Percentiles rank a stretch among this genome's conserved stretches.
Conservation (phyloP, 2,888 invertebrate genomes). For the Hydrotaea cyrtoneurina region DNA sequence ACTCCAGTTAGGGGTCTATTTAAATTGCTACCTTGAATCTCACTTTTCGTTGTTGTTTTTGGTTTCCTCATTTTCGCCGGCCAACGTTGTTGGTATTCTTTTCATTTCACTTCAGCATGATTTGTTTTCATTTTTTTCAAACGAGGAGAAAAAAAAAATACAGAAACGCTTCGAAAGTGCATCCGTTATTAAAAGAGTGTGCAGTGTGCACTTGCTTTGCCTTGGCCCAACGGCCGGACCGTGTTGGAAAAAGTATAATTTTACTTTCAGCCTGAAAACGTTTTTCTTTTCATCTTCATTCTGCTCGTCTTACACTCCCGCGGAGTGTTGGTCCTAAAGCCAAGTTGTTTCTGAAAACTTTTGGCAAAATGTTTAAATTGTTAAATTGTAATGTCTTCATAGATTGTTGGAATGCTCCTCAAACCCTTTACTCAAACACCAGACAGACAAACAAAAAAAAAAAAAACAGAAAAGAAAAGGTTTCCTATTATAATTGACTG, state of each 20-base stretch:
- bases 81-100: slow-evolving; percentile 26
- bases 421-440: background rate
- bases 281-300: background rate
- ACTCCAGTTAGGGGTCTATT: slow-evolving; percentile 67
- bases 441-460: too few relatives aligned
- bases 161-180: slow-evolving; percentile 26
- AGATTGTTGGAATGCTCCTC: background rate
- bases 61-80: background rate
- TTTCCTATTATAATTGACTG: background rate
- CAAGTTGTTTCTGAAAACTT: background rate
- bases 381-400: slow-evolving; percentile 23
- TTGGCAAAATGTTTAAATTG: background rate
- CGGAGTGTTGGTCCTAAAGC: background rate
- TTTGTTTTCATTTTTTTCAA: slow-evolving; percentile 43
- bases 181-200: slow-evolving; percentile 28
- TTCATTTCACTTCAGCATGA: slow-evolving; percentile 21
- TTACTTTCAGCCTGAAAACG: slow-evolving; percentile 20
- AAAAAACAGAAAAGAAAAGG: too few relatives aligned
- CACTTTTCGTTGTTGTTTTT: slow-evolving; percentile 46
- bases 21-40: slow-evolving; percentile 67
- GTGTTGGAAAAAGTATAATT: background rate
- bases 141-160: slow-evolving; percentile 22
- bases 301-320: background rate
- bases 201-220: background rate
- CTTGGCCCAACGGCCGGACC: background rate